A percentile compares a stretch with the other conserved stretches of the same genome.
These are phyloP conservation scores for Epirrhoe tristata DNA, from an alignment of 2,888 invertebrate genomes.

Conservation along the genomic window DNA sequence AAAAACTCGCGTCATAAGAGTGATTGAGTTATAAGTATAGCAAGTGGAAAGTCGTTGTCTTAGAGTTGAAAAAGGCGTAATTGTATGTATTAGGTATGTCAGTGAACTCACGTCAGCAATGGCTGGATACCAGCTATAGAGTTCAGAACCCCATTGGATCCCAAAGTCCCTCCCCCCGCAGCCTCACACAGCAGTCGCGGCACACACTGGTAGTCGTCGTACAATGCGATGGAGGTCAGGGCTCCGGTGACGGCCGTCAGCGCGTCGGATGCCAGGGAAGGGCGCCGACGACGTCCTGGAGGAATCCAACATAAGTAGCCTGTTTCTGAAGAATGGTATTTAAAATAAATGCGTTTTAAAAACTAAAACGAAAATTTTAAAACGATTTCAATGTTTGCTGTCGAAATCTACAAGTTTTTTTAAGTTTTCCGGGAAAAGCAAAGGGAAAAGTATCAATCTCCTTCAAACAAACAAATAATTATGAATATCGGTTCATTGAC, in stretches of 20 bases:
- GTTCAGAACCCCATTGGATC: conserved; percentile 60
- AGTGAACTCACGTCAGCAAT: conserved; percentile 84
- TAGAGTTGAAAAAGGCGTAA: not conserved
- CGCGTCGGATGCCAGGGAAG: conserved; percentile 65
- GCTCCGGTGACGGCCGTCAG: conserved; percentile 70
- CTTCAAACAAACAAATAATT: no score
- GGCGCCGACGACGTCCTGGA: conserved; percentile 59
- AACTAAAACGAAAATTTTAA: no score
- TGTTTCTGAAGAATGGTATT: no score
- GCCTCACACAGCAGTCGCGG: conserved; percentile 92
- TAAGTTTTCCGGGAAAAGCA: no score
- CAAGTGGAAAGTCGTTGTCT: no score
- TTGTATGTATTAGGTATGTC: not conserved
- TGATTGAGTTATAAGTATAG: no score
- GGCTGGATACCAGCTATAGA: conserved; percentile 80
- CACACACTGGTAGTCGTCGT: conserved; percentile 93
- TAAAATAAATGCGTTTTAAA: no score
- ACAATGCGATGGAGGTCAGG: conserved; percentile 79
- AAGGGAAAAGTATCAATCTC: no score
- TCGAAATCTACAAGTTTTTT: no score
- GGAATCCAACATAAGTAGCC: not conserved
- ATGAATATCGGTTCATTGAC: no score
- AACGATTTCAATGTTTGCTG: no score
- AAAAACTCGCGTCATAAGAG: no score
- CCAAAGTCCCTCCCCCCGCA: conserved; percentile 80